Conservation (phyloP, 2,888 invertebrate genomes). For the Schizaphis graminum region DNA sequence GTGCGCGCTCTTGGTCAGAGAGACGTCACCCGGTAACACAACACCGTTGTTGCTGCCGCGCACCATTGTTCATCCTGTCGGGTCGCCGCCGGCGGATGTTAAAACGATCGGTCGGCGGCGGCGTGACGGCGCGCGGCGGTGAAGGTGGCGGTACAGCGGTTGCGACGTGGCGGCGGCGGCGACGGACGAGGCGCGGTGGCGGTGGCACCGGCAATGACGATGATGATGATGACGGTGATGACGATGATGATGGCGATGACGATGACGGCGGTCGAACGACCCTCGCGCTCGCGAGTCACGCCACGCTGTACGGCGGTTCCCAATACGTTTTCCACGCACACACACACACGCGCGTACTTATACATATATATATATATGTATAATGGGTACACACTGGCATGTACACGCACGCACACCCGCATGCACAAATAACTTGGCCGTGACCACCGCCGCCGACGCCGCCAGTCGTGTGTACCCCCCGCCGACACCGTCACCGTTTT, state of each 20-base stretch:
- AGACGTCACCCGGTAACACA: constrained; percentile 59
- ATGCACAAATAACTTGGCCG: constrained; percentile 53
- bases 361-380: background rate
- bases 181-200: background rate
- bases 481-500: constrained; percentile 27
- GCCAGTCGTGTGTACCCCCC: constrained; percentile 36
- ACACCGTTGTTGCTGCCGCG: constrained; percentile 44
- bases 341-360: background rate
- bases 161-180: background rate
- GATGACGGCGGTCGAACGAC: constrained; percentile 52
- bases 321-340: constrained; percentile 49
- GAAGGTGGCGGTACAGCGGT: background rate
- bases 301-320: constrained; percentile 51
- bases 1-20: constrained; percentile 16
- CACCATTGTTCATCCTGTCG: constrained; percentile 57
- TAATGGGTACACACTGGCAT: constrained; percentile 11
- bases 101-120: constrained; percentile 40
- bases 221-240: constrained; percentile 22
- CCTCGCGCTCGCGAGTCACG: constrained; percentile 62
- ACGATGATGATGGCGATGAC: constrained; percentile 30
- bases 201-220: background rate
- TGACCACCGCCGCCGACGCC: constrained; percentile 49
- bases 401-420: constrained; percentile 46
- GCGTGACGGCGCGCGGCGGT: background rate
- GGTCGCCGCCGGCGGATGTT: constrained; percentile 62